Base-by-base conservation (phyloP, 1,140 invertebrate species). In the Wiebesia pumilae region DNA sequence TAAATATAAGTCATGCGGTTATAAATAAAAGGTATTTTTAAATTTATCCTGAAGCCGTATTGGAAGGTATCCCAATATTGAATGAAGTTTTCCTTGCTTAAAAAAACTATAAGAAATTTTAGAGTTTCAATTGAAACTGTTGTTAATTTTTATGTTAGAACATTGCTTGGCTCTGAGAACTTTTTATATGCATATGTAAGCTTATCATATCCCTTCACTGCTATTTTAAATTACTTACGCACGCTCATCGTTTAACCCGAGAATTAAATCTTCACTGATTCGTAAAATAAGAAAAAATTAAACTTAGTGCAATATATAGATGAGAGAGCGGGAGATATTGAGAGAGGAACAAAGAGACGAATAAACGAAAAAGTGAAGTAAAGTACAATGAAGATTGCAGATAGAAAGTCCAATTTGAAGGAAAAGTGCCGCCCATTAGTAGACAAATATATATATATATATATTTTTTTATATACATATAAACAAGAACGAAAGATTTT, bases 361-460 rank as follows among this genome's bases (percentile, higher is more conserved):
- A 35, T 7, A 69, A 69, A 69, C 0, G 19, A 75, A 16, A 47
- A 33, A 1, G 19, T 30, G 24, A 78, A 81, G 35, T n/a, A 30
- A 35, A 69, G 40, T 30, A 14, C 3, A n/a, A 69, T 69, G 65
- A 69, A 35, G 40, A 19, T 38, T 30, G 43, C 24, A 19, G 9
- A 27, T 82, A 54, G 27, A 62, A 62, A 27, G 24, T 27, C 27
- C 43, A 51, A 83, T 54, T 73, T 73, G 47, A 73, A 62, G 54
- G 67, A 83, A 83, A 73, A 83, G 43, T 73, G 35, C 16, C 4
- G 47, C 7, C 40, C 19, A 83, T 83, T 73, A 83, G 10, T 4
- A 62, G 4, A 62, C 21, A 27, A 27, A 62, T 1, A 12, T 58
- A 58, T 58, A 58, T 16, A 58, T 58, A 58, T 47, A 47, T 14